Conservation (phyloP, 1,140 invertebrate species). For the Sitophilus oryzae region DNA sequence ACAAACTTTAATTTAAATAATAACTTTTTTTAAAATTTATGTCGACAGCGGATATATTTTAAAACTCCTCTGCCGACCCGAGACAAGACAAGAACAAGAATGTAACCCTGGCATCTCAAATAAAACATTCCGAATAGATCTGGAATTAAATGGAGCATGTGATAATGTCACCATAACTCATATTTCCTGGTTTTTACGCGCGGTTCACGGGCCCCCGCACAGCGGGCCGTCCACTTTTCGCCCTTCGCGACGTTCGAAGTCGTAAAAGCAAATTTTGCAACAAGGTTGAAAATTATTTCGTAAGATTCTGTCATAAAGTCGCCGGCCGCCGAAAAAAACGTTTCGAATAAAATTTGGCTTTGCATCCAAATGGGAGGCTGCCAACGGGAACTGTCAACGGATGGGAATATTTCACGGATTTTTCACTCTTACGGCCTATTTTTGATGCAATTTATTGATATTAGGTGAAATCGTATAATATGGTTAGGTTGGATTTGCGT, state of each 20-base stretch:
- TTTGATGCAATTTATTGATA: background rate
- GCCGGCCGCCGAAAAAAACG: conserved; percentile 11
- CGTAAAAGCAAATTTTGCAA: conserved; percentile 27
- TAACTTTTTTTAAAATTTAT: no score
- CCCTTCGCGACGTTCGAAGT: conserved; percentile 18
- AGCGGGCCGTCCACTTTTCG: conserved; percentile 26
- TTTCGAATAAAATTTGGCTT: conserved; percentile 25
- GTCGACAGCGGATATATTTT: no score
- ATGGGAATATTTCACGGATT: background rate
- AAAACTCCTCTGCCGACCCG: no score
- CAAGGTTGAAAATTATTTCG: conserved; percentile 27
- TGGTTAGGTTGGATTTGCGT: no score
- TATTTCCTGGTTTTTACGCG: conserved; percentile 33
- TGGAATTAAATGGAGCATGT: conserved; percentile 41
- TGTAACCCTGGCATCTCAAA: conserved; percentile 17
- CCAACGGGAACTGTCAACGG: background rate
- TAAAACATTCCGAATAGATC: conserved; percentile 39
- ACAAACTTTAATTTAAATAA: no score
- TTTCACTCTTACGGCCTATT: background rate
- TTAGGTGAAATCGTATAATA: no score
- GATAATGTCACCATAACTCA: conserved; percentile 40
- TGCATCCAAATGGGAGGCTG: conserved; percentile 17
- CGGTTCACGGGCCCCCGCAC: conserved; percentile 20
- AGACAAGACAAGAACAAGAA: conserved; percentile 15
- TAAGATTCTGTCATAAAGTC: conserved; percentile 19